phyloP scores from a whole-genome alignment of 2,797 vertebrate species.

The Alfaro cultratus region DNA sequence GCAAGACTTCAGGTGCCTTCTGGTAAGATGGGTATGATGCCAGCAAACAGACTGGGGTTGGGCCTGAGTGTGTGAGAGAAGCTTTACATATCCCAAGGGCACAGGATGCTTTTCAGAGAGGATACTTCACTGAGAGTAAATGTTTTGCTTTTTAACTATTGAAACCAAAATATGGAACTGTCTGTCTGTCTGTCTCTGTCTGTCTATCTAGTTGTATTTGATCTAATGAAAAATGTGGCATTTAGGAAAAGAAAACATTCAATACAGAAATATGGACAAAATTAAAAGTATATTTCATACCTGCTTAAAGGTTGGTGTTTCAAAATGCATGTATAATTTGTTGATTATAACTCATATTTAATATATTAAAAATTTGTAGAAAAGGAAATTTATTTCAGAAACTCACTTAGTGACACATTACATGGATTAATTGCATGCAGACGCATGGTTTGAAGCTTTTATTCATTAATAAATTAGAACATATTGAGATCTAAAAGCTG shows the following conservation, averaged over 20 bases:
- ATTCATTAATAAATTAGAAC: not conserved
- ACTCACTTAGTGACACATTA: not conserved
- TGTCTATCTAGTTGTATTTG: not conserved
- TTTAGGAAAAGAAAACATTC: not conserved
- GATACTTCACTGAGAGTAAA: constrained; percentile 22
- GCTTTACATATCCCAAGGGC: constrained; percentile 26
- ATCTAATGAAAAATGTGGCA: not conserved
- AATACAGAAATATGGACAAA: not conserved
- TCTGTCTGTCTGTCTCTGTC: too few relatives aligned
- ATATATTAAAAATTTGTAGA: not conserved
- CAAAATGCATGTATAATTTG: not conserved
- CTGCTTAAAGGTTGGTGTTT: not conserved
- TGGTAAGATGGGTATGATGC: constrained; percentile 63
- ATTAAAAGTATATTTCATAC: not conserved
- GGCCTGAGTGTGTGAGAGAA: constrained; percentile 4
- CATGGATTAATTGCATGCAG: not conserved
- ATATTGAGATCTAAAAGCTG: not conserved
- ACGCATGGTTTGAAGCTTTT: not conserved
- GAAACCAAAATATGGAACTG: not conserved
- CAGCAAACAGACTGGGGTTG: constrained; percentile 46
- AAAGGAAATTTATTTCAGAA: not conserved
- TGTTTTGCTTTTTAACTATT: not conserved
- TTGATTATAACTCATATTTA: not conserved
- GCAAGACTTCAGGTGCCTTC: constrained; percentile 77
- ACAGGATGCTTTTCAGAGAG: constrained; percentile 11